Evolutionary conservation across 2,888 invertebrate genomes (phyloP).

Genomic region (Spodoptera littoralis): DNA sequence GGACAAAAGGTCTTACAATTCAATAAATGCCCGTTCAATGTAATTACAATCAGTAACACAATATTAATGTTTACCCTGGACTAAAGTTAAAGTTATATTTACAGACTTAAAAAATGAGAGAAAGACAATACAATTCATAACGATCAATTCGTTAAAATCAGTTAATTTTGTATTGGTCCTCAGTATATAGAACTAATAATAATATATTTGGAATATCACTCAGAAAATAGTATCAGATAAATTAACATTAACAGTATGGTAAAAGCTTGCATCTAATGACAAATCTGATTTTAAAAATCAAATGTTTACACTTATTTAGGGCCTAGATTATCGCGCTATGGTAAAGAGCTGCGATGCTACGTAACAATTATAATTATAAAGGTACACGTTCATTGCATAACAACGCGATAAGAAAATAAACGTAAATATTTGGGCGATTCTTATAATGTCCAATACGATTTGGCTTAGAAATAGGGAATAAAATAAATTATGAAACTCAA

Average conservation of each 20-base stretch:
- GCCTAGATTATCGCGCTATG: constrained; percentile 21
- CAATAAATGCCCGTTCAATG: constrained; percentile 43
- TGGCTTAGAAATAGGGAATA: neutral
- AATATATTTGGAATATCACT: constrained; percentile 42
- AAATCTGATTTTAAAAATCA: constrained; percentile 34
- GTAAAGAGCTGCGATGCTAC: constrained; percentile 30
- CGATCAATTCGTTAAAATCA: constrained; percentile 22
- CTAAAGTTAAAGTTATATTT: constrained; percentile 53
- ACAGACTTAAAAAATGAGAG: constrained; percentile 39
- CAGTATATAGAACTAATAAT: constrained; percentile 35
- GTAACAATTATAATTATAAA: constrained; percentile 21
- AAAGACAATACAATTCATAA: constrained; percentile 26
- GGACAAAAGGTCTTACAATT: constrained; percentile 33
- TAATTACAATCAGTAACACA: constrained; percentile 42
- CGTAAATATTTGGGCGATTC: too few relatives aligned
- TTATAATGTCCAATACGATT: constrained; percentile 7
- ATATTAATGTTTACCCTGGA: constrained; percentile 39
- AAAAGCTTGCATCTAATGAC: constrained; percentile 36
- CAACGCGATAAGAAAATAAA: neutral
- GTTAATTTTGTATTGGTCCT: constrained; percentile 42
- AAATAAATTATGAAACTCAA: too few relatives aligned
- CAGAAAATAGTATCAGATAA: constrained; percentile 38
- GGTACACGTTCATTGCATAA: constrained; percentile 29
- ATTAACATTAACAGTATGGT: constrained; percentile 38
- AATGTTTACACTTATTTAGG: constrained; percentile 23